These are phyloP conservation scores for Pasiphila rectangulata DNA, from an alignment of 2,888 invertebrate species.

Conservation along the genomic window DNA sequence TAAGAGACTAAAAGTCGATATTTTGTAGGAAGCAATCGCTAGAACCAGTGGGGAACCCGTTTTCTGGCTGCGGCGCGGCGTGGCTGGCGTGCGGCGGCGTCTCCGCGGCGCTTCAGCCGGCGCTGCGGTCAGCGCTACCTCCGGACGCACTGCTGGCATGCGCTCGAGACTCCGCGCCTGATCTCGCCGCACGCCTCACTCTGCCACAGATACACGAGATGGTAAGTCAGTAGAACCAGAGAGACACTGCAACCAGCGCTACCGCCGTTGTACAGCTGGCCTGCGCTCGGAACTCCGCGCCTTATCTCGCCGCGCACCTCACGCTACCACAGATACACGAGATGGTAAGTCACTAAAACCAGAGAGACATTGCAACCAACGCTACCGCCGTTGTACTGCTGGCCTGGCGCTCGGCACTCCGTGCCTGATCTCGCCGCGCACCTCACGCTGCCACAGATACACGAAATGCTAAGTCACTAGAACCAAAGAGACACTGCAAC, in stretches of 20 bases:
- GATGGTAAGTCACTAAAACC: conserved; percentile 85
- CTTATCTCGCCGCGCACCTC: conserved; percentile 83
- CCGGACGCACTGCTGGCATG: conserved; percentile 92
- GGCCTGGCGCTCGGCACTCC: too few relatives aligned
- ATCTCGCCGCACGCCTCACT: conserved; percentile 86
- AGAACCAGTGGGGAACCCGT: conserved; percentile 80
- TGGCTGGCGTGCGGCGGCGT: conserved; percentile 69
- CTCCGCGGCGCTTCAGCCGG: conserved; percentile 76
- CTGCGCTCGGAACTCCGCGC: too few relatives aligned
- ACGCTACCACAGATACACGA: conserved; percentile 89
- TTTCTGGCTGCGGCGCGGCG: conserved; percentile 75
- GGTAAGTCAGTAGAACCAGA: conserved; percentile 83
- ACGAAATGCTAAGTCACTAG: too few relatives aligned
- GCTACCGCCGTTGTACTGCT: too few relatives aligned
- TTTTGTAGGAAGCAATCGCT: conserved; percentile 86
- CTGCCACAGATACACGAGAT: conserved; percentile 90
- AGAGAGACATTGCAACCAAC: too few relatives aligned
- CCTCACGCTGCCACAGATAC: not conserved
- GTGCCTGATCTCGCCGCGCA: too few relatives aligned
- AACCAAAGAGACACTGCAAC: too few relatives aligned
- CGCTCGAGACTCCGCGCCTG: conserved; percentile 93
- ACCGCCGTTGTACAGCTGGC: too few relatives aligned
- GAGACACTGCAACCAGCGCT: too few relatives aligned
- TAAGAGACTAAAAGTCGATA: too few relatives aligned
- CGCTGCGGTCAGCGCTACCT: conserved; percentile 77